These are phyloP conservation scores for Stenolophus ochropezus DNA, from an alignment of 2,888 invertebrate species.

Conservation along the genomic window DNA sequence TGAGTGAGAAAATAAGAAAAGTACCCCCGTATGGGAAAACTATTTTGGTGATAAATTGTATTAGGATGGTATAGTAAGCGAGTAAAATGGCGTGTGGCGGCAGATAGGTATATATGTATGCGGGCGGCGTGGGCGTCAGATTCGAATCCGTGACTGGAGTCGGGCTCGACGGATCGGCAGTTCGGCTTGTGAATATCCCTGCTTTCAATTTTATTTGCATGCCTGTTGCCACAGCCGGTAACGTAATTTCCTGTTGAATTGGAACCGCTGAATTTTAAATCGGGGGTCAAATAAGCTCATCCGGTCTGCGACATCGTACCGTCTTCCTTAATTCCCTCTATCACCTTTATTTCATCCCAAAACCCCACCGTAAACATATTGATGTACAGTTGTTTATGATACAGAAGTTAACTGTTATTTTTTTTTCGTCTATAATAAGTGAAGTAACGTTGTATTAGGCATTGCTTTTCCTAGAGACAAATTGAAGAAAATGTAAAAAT, in stretches of 20 bases:
- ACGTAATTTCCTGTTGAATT: constrained; percentile 50
- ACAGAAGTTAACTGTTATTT: no score
- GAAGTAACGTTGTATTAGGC: no score
- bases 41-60: constrained; percentile 35
- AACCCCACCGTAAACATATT: background rate
- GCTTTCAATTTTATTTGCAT: constrained; percentile 56
- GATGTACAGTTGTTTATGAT: no score
- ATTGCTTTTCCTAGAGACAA: no score
- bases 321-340: background rate
- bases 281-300: constrained; percentile 46
- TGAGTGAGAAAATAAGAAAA: constrained; percentile 10
- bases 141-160: constrained; percentile 36
- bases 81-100: constrained; percentile 21
- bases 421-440: no score
- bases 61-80: constrained; percentile 16
- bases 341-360: background rate
- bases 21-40: background rate
- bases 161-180: constrained; percentile 13
- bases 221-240: constrained; percentile 48
- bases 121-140: constrained; percentile 25
- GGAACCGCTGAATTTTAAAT: constrained; percentile 47
- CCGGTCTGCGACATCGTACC: background rate
- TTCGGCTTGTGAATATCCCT: constrained; percentile 49
- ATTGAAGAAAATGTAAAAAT: no score
- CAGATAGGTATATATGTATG: constrained; percentile 40